phyloP scores from a whole-genome alignment of 2,888 invertebrate species.

The Meghimatium bilineatum region DNA sequence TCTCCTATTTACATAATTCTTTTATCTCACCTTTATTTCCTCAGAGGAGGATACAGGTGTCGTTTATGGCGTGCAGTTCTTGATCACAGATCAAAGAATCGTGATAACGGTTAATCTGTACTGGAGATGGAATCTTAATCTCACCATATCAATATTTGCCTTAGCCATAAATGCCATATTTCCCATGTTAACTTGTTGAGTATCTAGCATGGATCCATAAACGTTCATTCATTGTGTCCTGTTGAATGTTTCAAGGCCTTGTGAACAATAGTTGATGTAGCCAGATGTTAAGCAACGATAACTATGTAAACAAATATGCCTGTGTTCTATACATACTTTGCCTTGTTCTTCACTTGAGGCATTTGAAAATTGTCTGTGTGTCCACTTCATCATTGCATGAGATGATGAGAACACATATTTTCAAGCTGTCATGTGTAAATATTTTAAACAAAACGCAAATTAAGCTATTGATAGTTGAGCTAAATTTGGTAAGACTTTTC shows the following conservation, averaged over 20 bases:
- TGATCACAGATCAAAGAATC: constrained; percentile 75
- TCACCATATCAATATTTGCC: neutral
- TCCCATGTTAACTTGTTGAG: neutral
- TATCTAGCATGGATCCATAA: neutral
- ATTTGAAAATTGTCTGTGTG: too few relatives aligned
- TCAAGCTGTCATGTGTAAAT: too few relatives aligned
- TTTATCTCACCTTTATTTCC: constrained; percentile 53
- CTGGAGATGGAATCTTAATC: neutral
- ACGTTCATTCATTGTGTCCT: neutral
- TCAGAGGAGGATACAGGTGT: constrained; percentile 88
- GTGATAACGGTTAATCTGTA: constrained; percentile 41
- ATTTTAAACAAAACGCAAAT: too few relatives aligned
- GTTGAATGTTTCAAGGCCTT: neutral
- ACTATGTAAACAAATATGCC: too few relatives aligned
- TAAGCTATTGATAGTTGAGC: too few relatives aligned
- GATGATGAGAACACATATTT: too few relatives aligned
- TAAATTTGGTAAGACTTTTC: too few relatives aligned
- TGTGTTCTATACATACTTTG: too few relatives aligned
- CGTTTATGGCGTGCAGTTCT: constrained; percentile 90
- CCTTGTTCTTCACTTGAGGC: too few relatives aligned
- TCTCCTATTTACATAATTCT: too few relatives aligned
- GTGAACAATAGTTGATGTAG: constrained; percentile 2
- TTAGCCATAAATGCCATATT: neutral
- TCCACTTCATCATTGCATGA: too few relatives aligned
- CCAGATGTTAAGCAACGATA: neutral